Evolutionary conservation across 1,140 invertebrate genomes (phyloP).

Genomic region (Neodiprion lecontei): DNA sequence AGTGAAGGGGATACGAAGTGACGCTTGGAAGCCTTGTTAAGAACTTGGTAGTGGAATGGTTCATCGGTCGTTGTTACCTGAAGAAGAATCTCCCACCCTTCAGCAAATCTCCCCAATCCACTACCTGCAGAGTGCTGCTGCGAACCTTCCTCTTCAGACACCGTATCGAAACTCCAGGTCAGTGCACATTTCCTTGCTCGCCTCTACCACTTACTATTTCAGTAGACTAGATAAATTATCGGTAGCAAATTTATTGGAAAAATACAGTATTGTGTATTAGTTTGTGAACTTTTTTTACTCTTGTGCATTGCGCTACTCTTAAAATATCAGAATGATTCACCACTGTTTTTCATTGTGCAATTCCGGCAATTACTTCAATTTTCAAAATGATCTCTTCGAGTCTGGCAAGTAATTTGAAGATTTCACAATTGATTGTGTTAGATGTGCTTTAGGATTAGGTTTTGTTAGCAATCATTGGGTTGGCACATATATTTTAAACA

Average conservation of each 20-base stretch:
- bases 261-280: background rate
- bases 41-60: slow-evolving; percentile 5
- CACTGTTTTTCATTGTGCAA: too few relatives aligned
- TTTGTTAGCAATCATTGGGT: too few relatives aligned
- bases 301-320: too few relatives aligned
- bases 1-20: background rate
- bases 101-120: background rate
- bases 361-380: too few relatives aligned
- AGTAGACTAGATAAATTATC: background rate
- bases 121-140: background rate
- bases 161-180: background rate
- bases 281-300: too few relatives aligned
- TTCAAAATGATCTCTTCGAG: too few relatives aligned
- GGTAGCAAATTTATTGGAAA: background rate
- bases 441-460: too few relatives aligned
- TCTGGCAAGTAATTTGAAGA: too few relatives aligned
- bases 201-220: background rate
- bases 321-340: too few relatives aligned
- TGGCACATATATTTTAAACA: too few relatives aligned
- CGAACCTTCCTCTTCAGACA: background rate
- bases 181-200: background rate
- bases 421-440: too few relatives aligned
- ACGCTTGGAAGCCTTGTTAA: background rate
- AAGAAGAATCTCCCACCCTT: slow-evolving; percentile 5
- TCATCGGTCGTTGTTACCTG: background rate